These are phyloP conservation scores for Melanerpes formicivorus DNA, from an alignment of 2,113 vertebrate species.

Conservation along the genomic window DNA sequence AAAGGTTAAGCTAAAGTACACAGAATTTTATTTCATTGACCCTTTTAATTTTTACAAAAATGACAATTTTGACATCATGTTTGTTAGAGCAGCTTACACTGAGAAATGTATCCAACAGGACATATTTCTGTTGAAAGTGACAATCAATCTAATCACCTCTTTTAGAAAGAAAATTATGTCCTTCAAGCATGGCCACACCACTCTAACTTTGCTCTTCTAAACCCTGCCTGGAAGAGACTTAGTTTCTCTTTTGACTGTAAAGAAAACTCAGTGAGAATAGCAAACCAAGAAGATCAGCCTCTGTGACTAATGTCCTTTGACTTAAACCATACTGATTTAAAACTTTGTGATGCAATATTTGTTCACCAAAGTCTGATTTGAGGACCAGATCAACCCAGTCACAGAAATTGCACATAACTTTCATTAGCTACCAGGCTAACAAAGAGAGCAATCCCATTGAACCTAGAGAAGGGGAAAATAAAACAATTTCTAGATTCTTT, in stretches of 20 bases:
- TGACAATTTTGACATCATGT: background rate
- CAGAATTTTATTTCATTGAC: background rate
- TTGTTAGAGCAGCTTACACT: background rate
- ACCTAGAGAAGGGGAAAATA: background rate
- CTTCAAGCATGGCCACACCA: background rate
- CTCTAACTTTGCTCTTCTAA: background rate
- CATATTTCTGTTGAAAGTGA: background rate
- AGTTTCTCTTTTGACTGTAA: background rate
- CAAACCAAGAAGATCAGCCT: slow-evolving; percentile 14
- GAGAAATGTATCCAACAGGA: background rate
- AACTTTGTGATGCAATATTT: background rate
- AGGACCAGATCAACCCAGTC: background rate
- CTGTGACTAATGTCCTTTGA: slow-evolving; percentile 15
- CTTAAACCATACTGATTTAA: background rate
- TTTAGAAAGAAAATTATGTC: background rate
- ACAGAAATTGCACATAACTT: background rate
- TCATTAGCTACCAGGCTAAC: background rate
- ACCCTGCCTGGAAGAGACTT: background rate
- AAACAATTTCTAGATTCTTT: background rate
- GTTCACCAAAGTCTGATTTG: background rate
- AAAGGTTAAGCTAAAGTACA: background rate
- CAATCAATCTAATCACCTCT: background rate
- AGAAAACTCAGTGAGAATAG: background rate
- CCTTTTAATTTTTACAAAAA: background rate
- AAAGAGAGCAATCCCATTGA: background rate